Evolutionary conservation across 2,888 invertebrate genomes (phyloP).

Genomic region (Copidosoma aretas): DNA sequence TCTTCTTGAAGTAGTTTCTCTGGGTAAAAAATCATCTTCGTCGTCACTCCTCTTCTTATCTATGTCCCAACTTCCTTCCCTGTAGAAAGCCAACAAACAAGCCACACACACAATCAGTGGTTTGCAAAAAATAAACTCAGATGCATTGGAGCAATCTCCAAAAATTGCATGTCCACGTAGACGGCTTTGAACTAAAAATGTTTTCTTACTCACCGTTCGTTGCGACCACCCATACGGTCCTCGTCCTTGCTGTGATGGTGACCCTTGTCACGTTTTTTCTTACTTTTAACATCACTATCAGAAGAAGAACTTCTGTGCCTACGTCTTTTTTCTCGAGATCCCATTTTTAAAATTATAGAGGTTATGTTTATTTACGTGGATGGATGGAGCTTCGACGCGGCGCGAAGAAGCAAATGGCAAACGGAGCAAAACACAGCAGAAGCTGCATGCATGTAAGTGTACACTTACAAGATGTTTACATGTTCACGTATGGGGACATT

Average conservation of each 20-base stretch:
- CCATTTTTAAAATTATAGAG: conserved; percentile 8
- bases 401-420: no score
- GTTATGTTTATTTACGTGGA: not conserved
- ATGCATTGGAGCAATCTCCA: not conserved
- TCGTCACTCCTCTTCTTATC: no score
- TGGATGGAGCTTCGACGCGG: not conserved
- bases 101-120: no score
- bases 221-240: not conserved
- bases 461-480: no score
- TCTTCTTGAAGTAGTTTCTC: conserved; percentile 47
- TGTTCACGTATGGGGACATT: no score
- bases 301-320: not conserved
- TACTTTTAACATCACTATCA: not conserved
- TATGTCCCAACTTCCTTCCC: no score
- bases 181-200: not conserved
- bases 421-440: no score
- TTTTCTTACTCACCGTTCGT: conserved; percentile 8
- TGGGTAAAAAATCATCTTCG: no score
- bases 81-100: no score
- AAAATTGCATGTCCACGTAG: not conserved
- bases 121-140: not conserved
- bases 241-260: not conserved
- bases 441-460: no score
- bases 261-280: not conserved
- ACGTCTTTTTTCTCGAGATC: conserved; percentile 10